These are phyloP conservation scores for Synanthedon myopaeformis DNA, from an alignment of 2,888 invertebrate species.

Conservation along the genomic window DNA sequence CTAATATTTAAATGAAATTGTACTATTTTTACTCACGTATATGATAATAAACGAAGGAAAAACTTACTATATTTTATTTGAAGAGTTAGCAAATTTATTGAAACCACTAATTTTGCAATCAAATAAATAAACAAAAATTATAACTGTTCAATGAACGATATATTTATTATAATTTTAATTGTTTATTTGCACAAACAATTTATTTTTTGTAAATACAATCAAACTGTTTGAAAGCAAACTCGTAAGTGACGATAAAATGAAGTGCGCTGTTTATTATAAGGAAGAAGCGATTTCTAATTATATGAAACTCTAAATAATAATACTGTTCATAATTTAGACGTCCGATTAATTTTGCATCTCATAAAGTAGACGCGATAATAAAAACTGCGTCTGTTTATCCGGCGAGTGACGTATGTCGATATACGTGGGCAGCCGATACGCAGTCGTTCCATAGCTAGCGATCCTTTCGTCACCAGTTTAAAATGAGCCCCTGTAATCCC, in stretches of 20 bases:
- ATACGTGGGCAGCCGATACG: constrained; percentile 39
- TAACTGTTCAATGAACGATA: no score
- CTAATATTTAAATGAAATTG: no score
- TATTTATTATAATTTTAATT: no score
- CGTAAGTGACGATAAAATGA: neutral
- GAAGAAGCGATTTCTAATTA: neutral
- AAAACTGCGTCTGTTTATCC: constrained; percentile 33
- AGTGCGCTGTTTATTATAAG: neutral
- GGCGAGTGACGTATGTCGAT: constrained; percentile 38
- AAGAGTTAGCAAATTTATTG: no score
- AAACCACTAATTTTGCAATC: no score
- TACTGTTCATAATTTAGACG: neutral
- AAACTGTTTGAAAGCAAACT: neutral
- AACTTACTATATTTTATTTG: no score
- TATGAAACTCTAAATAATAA: neutral
- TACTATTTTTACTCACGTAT: no score
- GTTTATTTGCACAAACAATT: no score
- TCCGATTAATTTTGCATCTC: constrained; percentile 5
- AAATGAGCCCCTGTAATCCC: constrained; percentile 23
- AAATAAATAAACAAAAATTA: no score
- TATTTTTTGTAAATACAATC: neutral
- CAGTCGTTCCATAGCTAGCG: constrained; percentile 20
- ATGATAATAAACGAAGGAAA: no score
- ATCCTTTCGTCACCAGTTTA: constrained; percentile 27
- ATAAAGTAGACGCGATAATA: neutral